Percentiles rank a stretch among this genome's conserved stretches.
Conservation (phyloP, 2,888 invertebrate genomes). For the Caenorhabditis sp. region DNA sequence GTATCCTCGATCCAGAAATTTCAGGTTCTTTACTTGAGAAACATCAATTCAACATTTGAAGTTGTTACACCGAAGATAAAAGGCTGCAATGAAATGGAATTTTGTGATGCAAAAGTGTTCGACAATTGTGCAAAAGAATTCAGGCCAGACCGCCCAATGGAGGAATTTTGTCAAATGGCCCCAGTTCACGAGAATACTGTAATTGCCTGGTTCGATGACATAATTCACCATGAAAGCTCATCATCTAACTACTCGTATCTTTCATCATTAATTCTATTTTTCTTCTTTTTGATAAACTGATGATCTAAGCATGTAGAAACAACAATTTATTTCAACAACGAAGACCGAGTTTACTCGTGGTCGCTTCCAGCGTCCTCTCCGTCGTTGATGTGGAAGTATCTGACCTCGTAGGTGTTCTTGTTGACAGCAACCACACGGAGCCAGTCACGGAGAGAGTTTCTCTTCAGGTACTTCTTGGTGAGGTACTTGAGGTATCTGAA, state of each 20-base stretch:
- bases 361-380: constrained; percentile 82
- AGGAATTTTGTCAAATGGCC: constrained; percentile 15
- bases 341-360: constrained; percentile 70
- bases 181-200: constrained; percentile 13
- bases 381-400: constrained; percentile 94
- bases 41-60: constrained; percentile 14
- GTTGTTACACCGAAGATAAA: constrained; percentile 19
- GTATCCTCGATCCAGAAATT: no score
- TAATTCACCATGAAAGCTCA: constrained; percentile 79
- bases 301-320: constrained; percentile 17
- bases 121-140: constrained; percentile 31
- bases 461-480: constrained; percentile 99
- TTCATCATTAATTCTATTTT: neutral
- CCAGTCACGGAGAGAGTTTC: constrained; percentile 99
- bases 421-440: constrained; percentile 96
- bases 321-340: constrained; percentile 80
- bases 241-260: neutral
- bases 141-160: constrained; percentile 31
- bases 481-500: constrained; percentile 95
- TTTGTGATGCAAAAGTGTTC: constrained; percentile 20
- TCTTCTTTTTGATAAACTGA: constrained; percentile 82
- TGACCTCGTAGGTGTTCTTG: constrained; percentile 95
- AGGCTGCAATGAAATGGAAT: constrained; percentile 12
- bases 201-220: neutral
- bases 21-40: constrained; percentile 22